Evolutionary conservation across 1,140 invertebrate genomes (phyloP), one percentile per base, ranked within the genome.

Genomic region (Penaeus japonicus): DNA sequence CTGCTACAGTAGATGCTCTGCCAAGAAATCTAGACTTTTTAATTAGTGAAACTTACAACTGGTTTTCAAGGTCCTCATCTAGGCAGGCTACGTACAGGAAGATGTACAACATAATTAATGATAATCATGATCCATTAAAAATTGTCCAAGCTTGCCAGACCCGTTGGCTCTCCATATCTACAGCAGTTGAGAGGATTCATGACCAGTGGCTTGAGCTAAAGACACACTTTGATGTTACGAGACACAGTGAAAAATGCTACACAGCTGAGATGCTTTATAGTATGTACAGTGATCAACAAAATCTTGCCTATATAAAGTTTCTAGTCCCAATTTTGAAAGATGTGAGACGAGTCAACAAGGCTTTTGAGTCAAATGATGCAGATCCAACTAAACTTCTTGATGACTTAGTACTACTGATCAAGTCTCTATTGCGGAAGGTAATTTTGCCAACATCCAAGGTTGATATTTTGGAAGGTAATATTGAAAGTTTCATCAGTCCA

Each of bases 141-240:
- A 92, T 93, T 84, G 83, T 92, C 7, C 89, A 92, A 70, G 82
- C 92, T 18, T 92, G 91, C 70, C 55, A 92, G 35, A 93, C 92
- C 7, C 86, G 92, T 84, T 93, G 92, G 92, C 88, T 93, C 54
- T 92, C 92, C 4, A 91, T 92, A 57, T 90, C 91, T 89, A 79
- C 80, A 62, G 92, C 91, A 18, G 91, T 92, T 1, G 86, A 90
- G 83, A 53, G 91, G 59, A 92, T 92, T 81, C 78, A 91, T 17
- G 90, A 92, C 17, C 92, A 93, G 85, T 93, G 91, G 91, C 22
- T 91, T 35, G 92, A 93, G 89, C 91, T 92, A 84, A 92, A 92
- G 91, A 79, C 70, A 47, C 90, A 92, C 87, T 92, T 92, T 77
- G 54, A 86, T 75, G 73, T 91, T 30, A 87, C 89, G 17, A 91